phyloP scores from a whole-genome alignment of 1,140 invertebrate genomes.

The Drosophila bipectinata region DNA sequence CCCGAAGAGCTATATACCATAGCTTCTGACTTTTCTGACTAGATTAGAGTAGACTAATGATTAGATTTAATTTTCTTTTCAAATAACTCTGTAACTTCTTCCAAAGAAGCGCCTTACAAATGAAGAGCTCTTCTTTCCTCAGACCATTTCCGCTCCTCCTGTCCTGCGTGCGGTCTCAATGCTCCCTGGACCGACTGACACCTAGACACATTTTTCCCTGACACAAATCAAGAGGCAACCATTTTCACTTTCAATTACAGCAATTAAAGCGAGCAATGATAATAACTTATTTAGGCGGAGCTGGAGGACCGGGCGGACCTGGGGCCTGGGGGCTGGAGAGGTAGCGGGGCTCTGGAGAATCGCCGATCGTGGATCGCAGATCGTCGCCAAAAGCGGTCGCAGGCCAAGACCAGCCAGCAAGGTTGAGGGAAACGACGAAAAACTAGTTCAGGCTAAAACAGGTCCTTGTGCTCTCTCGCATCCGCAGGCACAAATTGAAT shows the following conservation, averaged over 20 bases:
- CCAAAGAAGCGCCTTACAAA: neutral
- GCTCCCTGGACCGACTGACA: conserved; percentile 58
- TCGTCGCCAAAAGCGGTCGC: conserved; percentile 37
- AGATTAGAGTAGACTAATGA: too few species aligned
- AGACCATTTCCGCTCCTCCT: conserved; percentile 11
- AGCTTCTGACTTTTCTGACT: too few species aligned
- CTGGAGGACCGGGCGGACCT: neutral
- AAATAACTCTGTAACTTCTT: too few species aligned
- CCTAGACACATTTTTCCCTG: conserved; percentile 80
- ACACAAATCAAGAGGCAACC: conserved; percentile 80
- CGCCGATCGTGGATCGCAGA: conserved; percentile 11
- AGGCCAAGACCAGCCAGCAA: conserved; percentile 6
- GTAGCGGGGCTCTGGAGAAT: conserved; percentile 5
- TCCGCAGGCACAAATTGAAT: conserved; percentile 70
- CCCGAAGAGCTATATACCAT: too few species aligned
- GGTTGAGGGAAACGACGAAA: conserved; percentile 41
- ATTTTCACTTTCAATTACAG: conserved; percentile 83
- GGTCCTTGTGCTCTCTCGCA: conserved; percentile 23
- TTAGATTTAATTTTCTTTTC: too few species aligned
- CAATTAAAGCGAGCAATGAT: conserved; percentile 82
- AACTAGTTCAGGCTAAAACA: conserved; percentile 65
- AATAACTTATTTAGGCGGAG: conserved; percentile 78
- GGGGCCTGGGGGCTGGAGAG: neutral
- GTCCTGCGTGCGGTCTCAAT: conserved; percentile 16
- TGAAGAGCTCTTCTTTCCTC: neutral